Conservation (phyloP, 2,797 vertebrate species). For the Echiichthys vipera region DNA sequence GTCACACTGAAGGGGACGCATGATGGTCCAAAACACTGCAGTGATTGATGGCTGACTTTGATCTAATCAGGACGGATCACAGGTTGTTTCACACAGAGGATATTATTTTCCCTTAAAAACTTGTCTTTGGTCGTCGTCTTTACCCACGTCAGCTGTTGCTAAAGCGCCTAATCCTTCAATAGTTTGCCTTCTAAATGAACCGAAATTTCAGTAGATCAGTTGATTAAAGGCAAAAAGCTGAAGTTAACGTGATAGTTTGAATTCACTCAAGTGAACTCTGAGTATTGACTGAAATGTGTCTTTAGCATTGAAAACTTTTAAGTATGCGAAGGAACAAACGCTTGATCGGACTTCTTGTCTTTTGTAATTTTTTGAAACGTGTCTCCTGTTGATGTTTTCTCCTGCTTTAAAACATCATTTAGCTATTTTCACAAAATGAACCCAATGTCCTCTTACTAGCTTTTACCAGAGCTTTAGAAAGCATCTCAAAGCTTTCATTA, state of each 20-base stretch:
- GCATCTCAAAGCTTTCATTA: neutral
- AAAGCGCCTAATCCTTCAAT: neutral
- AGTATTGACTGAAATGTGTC: neutral
- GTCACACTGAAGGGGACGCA: constrained; percentile 5
- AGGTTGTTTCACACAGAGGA: no score
- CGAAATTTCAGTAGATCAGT: neutral
- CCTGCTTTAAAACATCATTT: neutral
- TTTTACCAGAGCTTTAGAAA: neutral
- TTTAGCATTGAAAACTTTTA: neutral
- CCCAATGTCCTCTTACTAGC: neutral
- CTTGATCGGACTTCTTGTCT: neutral
- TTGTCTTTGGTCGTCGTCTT: neutral
- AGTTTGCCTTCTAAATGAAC: neutral
- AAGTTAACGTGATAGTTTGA: neutral
- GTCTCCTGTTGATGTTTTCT: no score
- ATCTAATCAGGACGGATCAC: no score
- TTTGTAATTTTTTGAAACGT: neutral
- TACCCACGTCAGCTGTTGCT: neutral
- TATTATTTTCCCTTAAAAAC: neutral
- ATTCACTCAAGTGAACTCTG: neutral
- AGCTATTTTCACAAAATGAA: neutral
- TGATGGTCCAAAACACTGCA: constrained; percentile 36
- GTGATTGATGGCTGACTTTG: constrained; percentile 22
- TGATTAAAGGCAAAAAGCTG: neutral
- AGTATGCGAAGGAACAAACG: neutral